A percentile compares a stretch with the other conserved stretches of the same genome.
Conservation (phyloP, 2,888 invertebrate genomes). For the Coleophora flavipennella region DNA sequence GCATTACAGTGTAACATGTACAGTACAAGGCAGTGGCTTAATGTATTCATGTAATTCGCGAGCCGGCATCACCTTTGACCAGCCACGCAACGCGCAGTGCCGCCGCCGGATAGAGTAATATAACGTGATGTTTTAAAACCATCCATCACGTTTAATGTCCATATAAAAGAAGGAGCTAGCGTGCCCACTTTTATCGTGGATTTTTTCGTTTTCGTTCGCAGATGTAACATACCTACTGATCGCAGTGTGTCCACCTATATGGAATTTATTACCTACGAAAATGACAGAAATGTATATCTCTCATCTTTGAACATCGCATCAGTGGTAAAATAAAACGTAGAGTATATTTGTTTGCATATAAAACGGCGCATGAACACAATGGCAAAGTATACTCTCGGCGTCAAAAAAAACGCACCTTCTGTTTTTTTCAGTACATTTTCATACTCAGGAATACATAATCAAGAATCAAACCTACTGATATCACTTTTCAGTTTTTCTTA, state of each 20-base stretch:
- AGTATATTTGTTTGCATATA: slow-evolving; percentile 62
- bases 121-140: slow-evolving; percentile 71
- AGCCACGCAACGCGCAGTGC: slow-evolving; percentile 68
- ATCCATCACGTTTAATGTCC: slow-evolving; percentile 70
- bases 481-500: too few relatives aligned
- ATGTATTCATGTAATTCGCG: slow-evolving; percentile 73
- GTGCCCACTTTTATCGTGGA: slow-evolving; percentile 41
- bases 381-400: too few relatives aligned
- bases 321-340: slow-evolving; percentile 48
- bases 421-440: too few relatives aligned
- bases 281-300: too few relatives aligned
- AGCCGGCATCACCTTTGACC: slow-evolving; percentile 72
- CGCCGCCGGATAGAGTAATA: slow-evolving; percentile 63
- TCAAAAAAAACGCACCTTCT: too few relatives aligned
- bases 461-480: too few relatives aligned
- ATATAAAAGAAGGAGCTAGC: slow-evolving; percentile 62
- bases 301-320: too few relatives aligned
- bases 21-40: slow-evolving; percentile 63
- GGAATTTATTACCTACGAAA: too few relatives aligned
- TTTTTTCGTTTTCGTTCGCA: slow-evolving; percentile 36
- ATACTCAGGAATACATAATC: too few relatives aligned
- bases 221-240: slow-evolving; percentile 11
- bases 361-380: slow-evolving; percentile 43
- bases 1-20: slow-evolving; percentile 68
- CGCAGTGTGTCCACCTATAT: too few relatives aligned